Conservation (phyloP, 1,140 invertebrate species). For the Leptopilina clavipes region DNA sequence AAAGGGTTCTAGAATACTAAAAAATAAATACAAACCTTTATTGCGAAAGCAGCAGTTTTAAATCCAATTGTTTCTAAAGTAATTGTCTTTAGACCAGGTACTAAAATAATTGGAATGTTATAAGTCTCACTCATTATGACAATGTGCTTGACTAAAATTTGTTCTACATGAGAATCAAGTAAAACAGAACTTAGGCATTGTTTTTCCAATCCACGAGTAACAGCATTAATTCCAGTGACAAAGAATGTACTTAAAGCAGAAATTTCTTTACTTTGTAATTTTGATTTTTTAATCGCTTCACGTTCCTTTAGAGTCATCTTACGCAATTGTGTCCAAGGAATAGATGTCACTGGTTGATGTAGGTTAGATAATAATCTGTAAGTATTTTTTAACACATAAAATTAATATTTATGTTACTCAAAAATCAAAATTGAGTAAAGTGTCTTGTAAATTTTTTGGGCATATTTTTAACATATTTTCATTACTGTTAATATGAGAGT, state of each 20-base stretch:
- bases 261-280: conserved; percentile 33
- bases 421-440: not conserved
- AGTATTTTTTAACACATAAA: not conserved
- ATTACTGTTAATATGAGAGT: too few relatives aligned
- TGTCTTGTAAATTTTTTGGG: too few relatives aligned
- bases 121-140: conserved; percentile 66
- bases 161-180: conserved; percentile 65
- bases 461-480: too few relatives aligned
- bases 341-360: conserved; percentile 45
- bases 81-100: conserved; percentile 62
- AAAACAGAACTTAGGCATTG: conserved; percentile 61
- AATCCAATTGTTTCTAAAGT: conserved; percentile 62
- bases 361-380: conserved; percentile 54
- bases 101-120: conserved; percentile 62
- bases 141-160: conserved; percentile 67
- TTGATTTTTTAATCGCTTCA: conserved; percentile 46
- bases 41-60: conserved; percentile 60
- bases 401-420: not conserved
- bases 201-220: conserved; percentile 68
- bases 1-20: too few relatives aligned
- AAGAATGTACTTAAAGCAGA: conserved; percentile 60
- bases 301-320: conserved; percentile 64
- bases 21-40: conserved; percentile 62
- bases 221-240: conserved; percentile 66
- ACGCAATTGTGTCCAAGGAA: conserved; percentile 62